Evolutionary conservation across 2,888 invertebrate species (phyloP).

Genomic region (Platynereis dumerilii): DNA sequence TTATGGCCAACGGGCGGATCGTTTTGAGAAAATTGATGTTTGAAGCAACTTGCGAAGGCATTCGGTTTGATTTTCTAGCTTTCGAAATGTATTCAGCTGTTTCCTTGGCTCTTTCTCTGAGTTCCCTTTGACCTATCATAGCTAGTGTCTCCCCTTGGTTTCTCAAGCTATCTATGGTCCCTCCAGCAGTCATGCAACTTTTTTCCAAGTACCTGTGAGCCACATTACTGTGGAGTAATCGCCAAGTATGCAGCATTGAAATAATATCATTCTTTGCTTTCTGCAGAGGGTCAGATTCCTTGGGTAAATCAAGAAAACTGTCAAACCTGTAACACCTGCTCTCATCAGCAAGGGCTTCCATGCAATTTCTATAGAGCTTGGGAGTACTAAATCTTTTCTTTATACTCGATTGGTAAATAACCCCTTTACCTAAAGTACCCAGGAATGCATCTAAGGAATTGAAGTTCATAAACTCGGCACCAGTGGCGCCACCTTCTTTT

Average conservation of each 20-base stretch:
- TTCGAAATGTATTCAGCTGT: background rate
- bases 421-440: conserved; percentile 11
- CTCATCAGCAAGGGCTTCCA: conserved; percentile 5
- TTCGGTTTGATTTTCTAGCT: too few species aligned
- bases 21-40: too few species aligned
- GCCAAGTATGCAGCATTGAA: conserved; percentile 15
- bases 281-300: conserved; percentile 5
- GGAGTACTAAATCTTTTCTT: conserved; percentile 9
- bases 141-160: conserved; percentile 3
- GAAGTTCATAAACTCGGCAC: conserved; percentile 15
- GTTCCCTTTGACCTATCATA: conserved; percentile 5
- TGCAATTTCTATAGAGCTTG: conserved; percentile 2
- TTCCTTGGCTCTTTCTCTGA: conserved; percentile 15
- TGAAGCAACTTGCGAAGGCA: too few species aligned
- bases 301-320: conserved; percentile 3
- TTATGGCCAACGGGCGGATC: too few species aligned
- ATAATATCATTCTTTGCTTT: conserved; percentile 15
- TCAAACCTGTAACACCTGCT: conserved; percentile 11
- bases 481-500: conserved; percentile 12
- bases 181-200: conserved; percentile 11
- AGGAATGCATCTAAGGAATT: conserved; percentile 19
- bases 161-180: conserved; percentile 8
- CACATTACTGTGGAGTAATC: conserved; percentile 10
- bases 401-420: conserved; percentile 7
- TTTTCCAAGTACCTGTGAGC: conserved; percentile 10